Evolutionary conservation across 1,140 invertebrate genomes (phyloP).

Genomic region (Drosophila tsacasi): DNA sequence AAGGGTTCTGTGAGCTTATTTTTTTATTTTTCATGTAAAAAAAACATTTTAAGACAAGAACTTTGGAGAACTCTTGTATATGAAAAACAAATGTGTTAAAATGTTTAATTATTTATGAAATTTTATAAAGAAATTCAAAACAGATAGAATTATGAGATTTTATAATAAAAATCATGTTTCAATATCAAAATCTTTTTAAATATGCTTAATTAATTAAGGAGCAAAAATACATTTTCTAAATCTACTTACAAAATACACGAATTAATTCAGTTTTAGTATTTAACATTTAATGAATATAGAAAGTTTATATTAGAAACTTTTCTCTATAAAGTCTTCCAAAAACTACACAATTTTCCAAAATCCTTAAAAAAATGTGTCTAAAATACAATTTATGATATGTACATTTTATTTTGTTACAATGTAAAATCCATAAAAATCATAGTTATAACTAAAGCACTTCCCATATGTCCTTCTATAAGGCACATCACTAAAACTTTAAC

Average conservation of each 20-base stretch:
- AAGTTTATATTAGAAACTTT: no score
- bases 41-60: not conserved
- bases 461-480: rapidly evolving
- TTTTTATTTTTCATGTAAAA: not conserved
- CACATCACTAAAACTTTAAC: not conserved
- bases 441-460: not conserved
- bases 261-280: not conserved
- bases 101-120: no score
- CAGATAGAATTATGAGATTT: no score
- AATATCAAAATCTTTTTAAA: no score
- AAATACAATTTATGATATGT: not conserved
- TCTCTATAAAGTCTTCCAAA: not conserved
- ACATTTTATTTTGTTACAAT: not conserved
- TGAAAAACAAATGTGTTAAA: no score
- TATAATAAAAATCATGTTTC: no score
- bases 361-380: not conserved
- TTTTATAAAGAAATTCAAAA: no score
- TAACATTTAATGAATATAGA: not conserved
- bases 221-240: no score
- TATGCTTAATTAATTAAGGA: no score
- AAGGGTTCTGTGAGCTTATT: not conserved
- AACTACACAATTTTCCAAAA: not conserved
- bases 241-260: no score
- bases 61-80: no score
- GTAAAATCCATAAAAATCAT: not conserved